Evolutionary conservation across 2,888 invertebrate genomes (phyloP), one percentile per base, ranked within the genome.

Genomic region (Eurytoma adleriae): DNA sequence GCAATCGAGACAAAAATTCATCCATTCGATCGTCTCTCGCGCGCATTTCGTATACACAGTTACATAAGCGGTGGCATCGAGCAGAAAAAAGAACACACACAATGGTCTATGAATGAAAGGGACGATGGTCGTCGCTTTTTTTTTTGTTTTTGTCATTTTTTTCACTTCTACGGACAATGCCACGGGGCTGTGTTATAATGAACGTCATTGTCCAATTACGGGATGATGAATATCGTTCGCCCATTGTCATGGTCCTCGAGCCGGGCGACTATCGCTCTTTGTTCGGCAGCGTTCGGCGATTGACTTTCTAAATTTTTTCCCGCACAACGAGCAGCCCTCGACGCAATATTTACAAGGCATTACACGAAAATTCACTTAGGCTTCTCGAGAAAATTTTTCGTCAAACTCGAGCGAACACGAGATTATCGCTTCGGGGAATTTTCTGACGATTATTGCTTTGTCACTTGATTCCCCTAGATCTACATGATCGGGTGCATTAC

Each of bases 41-140:
- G n/a, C 56, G n/a, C 64, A 20, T 18, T 48, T 48, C 18, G 24
- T 27, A 76, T 67, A 40, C 48, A 13, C 24, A 30, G 72, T 80
- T 80, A 80, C 52, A 69, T 80, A 80, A 80, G 70, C 14, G 48
- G 56, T 7, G 13, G 54, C 18, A 50, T 57, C 27, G 10, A n/a
- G 62, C 16, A 20, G 54, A 24, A 62, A 69, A 68, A 71, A 71
- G 56, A 30, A 50, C 54, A 61, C 27, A 62, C 66, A 80, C 81
- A 81, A 81, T 78, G 73, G 78, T 78, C 81, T 81, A 81, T 81
- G 78, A 81, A 81, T 81, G 78, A 74, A 81, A 78, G 80, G 77
- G 72, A 69, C 77, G 74, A 78, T 64, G 56, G 73, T 18, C 66
- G 64, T 13, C 48, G 12, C 5, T 59, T 14, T 59, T 30, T 56